Conservation (phyloP, 2,888 invertebrate genomes). For the Resseliella maxima region DNA sequence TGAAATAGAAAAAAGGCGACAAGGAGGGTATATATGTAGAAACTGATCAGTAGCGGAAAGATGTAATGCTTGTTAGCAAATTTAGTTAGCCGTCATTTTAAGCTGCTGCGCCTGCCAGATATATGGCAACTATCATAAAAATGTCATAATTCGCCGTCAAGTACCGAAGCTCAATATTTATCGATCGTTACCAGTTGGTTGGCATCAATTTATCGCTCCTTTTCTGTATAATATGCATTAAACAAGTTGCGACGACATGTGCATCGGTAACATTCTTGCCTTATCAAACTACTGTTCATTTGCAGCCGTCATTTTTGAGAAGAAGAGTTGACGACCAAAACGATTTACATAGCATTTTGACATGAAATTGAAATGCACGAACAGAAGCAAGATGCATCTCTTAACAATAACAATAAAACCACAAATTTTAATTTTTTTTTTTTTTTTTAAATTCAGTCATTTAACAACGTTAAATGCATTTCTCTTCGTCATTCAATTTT, state of each 20-base stretch:
- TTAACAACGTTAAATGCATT: background rate
- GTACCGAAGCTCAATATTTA: background rate
- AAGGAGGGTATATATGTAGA: background rate
- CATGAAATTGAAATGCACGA: background rate
- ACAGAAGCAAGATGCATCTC: background rate
- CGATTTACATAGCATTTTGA: background rate
- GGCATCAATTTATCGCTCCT: conserved; percentile 25
- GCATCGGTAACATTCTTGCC: conserved; percentile 40
- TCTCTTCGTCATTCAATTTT: background rate
- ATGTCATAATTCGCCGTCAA: background rate
- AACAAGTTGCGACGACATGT: background rate
- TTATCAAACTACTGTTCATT: conserved; percentile 19
- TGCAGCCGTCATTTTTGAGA: conserved; percentile 22
- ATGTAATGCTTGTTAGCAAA: background rate
- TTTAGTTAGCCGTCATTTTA: background rate
- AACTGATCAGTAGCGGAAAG: background rate
- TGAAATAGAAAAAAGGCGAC: background rate
- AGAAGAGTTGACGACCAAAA: conserved; percentile 6
- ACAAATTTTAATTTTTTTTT: background rate
- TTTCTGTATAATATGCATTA: background rate
- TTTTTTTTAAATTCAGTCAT: background rate
- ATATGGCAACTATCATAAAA: conserved; percentile 44
- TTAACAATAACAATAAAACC: conserved; percentile 18
- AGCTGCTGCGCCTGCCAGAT: background rate
- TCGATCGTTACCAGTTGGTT: conserved; percentile 22